Percentiles rank a stretch among this genome's conserved stretches.
Conservation (phyloP, 1,140 invertebrate genomes). For the Samia ricini region DNA sequence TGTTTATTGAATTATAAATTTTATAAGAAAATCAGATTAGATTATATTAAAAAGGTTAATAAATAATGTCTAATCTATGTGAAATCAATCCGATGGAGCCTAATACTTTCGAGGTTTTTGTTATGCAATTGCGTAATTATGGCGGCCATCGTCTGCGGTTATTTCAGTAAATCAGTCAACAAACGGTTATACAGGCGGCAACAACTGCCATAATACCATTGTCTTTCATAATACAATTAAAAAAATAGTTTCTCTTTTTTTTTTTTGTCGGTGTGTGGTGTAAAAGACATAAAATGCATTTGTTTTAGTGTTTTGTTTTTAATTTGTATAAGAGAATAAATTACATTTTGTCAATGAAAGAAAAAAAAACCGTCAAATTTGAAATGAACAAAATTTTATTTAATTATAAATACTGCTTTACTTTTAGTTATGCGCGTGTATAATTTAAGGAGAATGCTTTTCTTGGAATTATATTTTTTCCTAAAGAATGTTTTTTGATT, state of each 20-base stretch:
- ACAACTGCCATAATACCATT: conserved; percentile 5
- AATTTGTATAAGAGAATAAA: no score
- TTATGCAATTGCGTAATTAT: conserved; percentile 28
- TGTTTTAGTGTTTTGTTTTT: no score
- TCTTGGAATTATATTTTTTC: neutral
- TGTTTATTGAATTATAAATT: no score
- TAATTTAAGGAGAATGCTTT: no score
- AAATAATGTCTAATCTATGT: conserved; percentile 6
- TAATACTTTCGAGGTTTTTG: conserved; percentile 26
- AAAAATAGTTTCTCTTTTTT: neutral
- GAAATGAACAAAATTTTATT: no score
- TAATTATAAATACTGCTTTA: no score
- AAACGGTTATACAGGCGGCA: conserved; percentile 9
- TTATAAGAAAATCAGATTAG: no score
- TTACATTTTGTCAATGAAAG: no score
- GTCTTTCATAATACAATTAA: neutral
- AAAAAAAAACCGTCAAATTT: no score
- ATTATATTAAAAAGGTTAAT: neutral
- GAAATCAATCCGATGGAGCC: conserved; percentile 29
- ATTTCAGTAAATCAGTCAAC: conserved; percentile 22
- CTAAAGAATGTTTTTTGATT: neutral
- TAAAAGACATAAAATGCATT: neutral
- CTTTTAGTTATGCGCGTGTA: no score
- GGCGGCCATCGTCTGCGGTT: conserved; percentile 22
- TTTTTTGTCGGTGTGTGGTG: neutral